Conservation (phyloP, 2,113 vertebrate species). For the Gambusia holbrooki region DNA sequence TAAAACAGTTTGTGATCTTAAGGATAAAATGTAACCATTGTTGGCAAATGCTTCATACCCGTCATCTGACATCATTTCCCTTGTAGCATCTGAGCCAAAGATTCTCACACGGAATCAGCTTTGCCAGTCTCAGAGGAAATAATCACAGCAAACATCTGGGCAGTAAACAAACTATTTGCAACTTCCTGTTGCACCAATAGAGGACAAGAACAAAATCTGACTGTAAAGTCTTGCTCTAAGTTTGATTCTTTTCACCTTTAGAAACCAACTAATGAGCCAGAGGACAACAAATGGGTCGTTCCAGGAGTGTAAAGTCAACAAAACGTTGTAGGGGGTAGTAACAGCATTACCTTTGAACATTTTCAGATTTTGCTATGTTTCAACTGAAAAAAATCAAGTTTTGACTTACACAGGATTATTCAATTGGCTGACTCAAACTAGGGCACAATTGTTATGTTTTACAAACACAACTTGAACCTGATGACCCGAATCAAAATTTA, state of each 20-base stretch:
- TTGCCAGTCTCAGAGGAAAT: slow-evolving; percentile 43
- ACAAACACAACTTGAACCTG: no score
- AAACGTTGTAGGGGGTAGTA: not conserved
- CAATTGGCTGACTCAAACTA: not conserved
- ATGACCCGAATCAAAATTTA: no score
- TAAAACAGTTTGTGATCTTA: not conserved
- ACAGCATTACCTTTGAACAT: not conserved
- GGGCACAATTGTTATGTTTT: no score
- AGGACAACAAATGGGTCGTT: not conserved
- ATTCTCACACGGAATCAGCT: not conserved
- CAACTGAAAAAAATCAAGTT: not conserved
- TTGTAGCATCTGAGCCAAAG: slow-evolving; percentile 3
- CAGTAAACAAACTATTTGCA: slow-evolving; percentile 49
- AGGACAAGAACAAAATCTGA: not conserved
- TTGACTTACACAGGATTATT: not conserved
- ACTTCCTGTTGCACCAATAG: slow-evolving; percentile 37
- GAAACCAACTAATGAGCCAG: not conserved
- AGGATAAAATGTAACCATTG: not conserved
- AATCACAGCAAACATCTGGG: slow-evolving; percentile 21
- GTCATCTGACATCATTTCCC: slow-evolving; percentile 26
- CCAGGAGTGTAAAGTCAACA: not conserved
- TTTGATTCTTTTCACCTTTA: not conserved
- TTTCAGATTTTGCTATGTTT: not conserved
- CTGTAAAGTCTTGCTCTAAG: not conserved
- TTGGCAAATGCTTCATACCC: not conserved